These are phyloP conservation scores for Dinocampus coccinellae DNA, from an alignment of 2,888 invertebrate species.

Conservation along the genomic window DNA sequence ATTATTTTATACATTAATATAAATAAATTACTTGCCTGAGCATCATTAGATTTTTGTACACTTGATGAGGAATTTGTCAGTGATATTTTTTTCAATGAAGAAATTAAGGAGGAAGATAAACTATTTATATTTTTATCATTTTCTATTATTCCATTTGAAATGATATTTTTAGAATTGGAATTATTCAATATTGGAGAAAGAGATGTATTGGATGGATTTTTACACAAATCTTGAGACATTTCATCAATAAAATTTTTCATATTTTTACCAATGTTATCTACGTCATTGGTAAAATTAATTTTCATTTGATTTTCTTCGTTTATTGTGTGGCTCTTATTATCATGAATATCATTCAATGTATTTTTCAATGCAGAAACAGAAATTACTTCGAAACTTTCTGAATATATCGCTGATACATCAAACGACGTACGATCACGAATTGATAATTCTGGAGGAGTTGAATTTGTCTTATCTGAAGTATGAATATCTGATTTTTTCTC, in stretches of 20 bases:
- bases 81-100: not conserved
- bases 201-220: not conserved
- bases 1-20: not conserved
- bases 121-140: not conserved
- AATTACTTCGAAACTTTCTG: constrained; percentile 40
- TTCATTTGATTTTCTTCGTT: not conserved
- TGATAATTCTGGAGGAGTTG: constrained; percentile 35
- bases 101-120: not conserved
- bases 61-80: not conserved
- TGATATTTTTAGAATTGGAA: not conserved
- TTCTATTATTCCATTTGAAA: not conserved
- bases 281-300: not conserved
- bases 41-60: not conserved
- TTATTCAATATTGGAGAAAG: not conserved
- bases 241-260: not conserved
- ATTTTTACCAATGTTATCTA: not conserved
- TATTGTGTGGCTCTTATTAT: not conserved
- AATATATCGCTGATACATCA: constrained; percentile 41
- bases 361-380: not conserved
- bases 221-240: not conserved
- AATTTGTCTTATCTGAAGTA: constrained; percentile 22
- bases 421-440: constrained; percentile 43
- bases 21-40: not conserved
- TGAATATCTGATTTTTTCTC: not conserved
- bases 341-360: not conserved